A percentile compares a stretch with the other conserved stretches of the same genome.
These are phyloP conservation scores for Drosophila acutilabella DNA, from an alignment of 2,888 invertebrate species.

Conservation along the genomic window DNA sequence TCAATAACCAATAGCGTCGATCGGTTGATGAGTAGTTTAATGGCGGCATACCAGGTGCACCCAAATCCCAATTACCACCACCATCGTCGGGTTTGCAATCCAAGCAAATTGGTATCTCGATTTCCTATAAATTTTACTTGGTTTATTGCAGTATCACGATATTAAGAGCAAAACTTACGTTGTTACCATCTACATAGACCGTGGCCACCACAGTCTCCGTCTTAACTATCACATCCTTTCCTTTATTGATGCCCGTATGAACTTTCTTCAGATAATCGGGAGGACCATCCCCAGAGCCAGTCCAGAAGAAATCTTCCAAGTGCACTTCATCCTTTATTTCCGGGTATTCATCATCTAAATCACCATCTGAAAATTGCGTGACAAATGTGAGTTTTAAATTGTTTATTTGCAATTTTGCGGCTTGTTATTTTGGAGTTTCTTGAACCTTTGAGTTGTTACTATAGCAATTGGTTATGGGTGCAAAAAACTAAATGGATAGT, in stretches of 20 bases:
- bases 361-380: slow-evolving; percentile 74
- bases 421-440: slow-evolving; percentile 63
- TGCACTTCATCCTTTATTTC: slow-evolving; percentile 84
- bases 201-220: slow-evolving; percentile 90
- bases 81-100: slow-evolving; percentile 82
- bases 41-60: slow-evolving; percentile 76
- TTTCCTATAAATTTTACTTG: slow-evolving; percentile 66
- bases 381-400: slow-evolving; percentile 15
- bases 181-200: slow-evolving; percentile 87
- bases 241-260: slow-evolving; percentile 86
- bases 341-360: slow-evolving; percentile 78
- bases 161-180: slow-evolving; percentile 67
- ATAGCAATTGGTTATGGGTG: slow-evolving; percentile 64
- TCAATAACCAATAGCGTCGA: slow-evolving; percentile 92
- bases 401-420: slow-evolving; percentile 40
- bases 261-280: slow-evolving; percentile 85
- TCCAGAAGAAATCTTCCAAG: slow-evolving; percentile 95
- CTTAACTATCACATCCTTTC: slow-evolving; percentile 87
- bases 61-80: slow-evolving; percentile 78
- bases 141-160: neutral
- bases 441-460: slow-evolving; percentile 73
- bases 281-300: slow-evolving; percentile 93
- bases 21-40: slow-evolving; percentile 86
- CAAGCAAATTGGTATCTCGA: slow-evolving; percentile 84
- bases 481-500: slow-evolving; percentile 59